Evolutionary conservation across 2,113 vertebrate species (phyloP).

Genomic region (Callithrix jacchus): DNA sequence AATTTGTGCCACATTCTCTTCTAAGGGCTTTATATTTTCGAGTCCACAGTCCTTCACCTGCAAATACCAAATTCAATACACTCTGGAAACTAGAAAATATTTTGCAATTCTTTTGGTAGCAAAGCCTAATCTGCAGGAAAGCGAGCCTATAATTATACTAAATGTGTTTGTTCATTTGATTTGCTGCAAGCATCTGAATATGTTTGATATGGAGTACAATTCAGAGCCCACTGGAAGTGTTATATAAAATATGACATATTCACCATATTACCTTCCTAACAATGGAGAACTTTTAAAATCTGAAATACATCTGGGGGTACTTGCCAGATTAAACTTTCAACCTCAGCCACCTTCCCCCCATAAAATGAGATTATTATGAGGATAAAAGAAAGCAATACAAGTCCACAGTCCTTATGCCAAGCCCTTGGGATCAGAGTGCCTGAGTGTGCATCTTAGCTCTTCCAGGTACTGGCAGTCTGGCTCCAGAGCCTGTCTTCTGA

Average conservation of each 20-base stretch:
- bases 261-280: background rate
- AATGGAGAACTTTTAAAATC: background rate
- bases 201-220: background rate
- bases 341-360: background rate
- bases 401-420: background rate
- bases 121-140: background rate
- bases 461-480: background rate
- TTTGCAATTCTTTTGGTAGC: background rate
- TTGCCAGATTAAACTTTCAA: background rate
- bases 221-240: background rate
- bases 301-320: background rate
- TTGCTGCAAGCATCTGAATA: background rate
- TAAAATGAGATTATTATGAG: background rate
- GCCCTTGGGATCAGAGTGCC: too few species aligned
- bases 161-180: background rate
- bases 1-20: background rate
- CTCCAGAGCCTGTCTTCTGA: background rate
- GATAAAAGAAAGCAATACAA: background rate
- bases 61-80: background rate
- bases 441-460: background rate
- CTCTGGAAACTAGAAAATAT: background rate
- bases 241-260: background rate
- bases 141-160: background rate
- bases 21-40: background rate
- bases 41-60: background rate